These are phyloP conservation scores for Phenganax subtilis DNA, from an alignment of 92 coral and sea anemone genomes.

Conservation along the genomic window DNA sequence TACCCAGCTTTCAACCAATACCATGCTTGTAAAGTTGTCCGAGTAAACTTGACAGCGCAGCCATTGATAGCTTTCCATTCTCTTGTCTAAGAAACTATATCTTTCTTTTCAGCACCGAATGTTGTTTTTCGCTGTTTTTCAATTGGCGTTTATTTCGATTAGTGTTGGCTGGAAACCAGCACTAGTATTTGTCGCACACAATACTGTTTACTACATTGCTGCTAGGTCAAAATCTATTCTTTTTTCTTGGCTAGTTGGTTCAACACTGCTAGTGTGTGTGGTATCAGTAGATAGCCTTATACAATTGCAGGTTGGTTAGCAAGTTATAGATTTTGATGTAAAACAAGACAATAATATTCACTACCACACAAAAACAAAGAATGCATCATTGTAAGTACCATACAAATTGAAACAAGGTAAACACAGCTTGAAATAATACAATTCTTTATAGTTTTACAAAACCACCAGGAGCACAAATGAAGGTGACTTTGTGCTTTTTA, in stretches of 20 bases:
- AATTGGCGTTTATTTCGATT: constrained; percentile 5
- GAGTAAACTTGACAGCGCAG: neutral
- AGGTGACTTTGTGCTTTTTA: constrained; percentile 62
- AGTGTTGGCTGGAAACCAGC: constrained; percentile 30
- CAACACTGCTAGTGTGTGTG: neutral
- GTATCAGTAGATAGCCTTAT: constrained; percentile 14
- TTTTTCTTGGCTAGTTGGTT: constrained; percentile 28
- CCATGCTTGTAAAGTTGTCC: neutral
- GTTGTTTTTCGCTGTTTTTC: constrained; percentile 35
- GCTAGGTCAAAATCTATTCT: constrained; percentile 8
- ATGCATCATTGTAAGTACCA: too few species aligned
- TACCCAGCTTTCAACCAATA: neutral
- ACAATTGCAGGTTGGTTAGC: constrained; percentile 22
- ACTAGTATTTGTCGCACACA: constrained; percentile 31
- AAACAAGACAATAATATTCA: neutral
- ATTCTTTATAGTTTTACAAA: constrained; percentile 51
- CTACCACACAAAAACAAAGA: neutral
- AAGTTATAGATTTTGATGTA: neutral
- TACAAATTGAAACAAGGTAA: too few species aligned
- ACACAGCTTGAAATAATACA: too few species aligned
- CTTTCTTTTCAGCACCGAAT: constrained; percentile 11
- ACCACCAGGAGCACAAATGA: constrained; percentile 47
- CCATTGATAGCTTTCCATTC: neutral
- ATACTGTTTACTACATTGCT: constrained; percentile 21
- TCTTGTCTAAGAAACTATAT: neutral